Evolutionary conservation across 2,113 vertebrate genomes (phyloP), one percentile per base, ranked within the genome.

Genomic region (Merops nubicus): DNA sequence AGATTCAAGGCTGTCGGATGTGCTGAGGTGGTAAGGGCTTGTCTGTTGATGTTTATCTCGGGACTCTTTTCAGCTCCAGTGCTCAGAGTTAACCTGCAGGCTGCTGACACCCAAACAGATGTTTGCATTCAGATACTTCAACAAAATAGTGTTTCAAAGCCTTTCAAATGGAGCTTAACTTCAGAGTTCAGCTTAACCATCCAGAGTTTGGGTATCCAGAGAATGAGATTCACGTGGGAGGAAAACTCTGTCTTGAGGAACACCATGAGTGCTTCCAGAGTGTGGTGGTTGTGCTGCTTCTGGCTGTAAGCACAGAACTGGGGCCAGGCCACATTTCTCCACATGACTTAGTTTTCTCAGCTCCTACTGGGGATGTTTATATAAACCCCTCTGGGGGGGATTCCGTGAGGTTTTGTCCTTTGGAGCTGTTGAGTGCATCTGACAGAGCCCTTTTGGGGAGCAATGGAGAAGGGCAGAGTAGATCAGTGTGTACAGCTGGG

Each of bases 1-100:
- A 98, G 98, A 5, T 99, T 99, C 73, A 97, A 95, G 7, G 91
- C 96, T 7, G 96, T 99, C 3, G 99, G 99, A 95, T 99, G 99
- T 88, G 93, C 95, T 3, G 97, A 98, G 62, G 78, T 97, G 98
- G 98, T 98, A 93, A 98, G 98, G 91, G 15, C 70, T 87, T 9
- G 2, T 69, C 75, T 86, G 48, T 56, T 43, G 60, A 21, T 86
- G 57, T 45, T 88, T 67, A 23, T 26, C 40, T 10, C 2, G 29
- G 56, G 59, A 4, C 38, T 69, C 72, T 56, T 54, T 85, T 67
- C 47, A 34, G 65, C 38, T 79, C 57, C 47, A 65, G n/a, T 3
- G 2, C 33, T n/a, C 69, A n/a, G 45, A 69, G 45, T 29, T 68
- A 63, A 60, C 31, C 36, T 45, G 15, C 72, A 67, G 28, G 25